Conservation (phyloP, 2,888 invertebrate genomes). For the Gasteruption jaculator region DNA sequence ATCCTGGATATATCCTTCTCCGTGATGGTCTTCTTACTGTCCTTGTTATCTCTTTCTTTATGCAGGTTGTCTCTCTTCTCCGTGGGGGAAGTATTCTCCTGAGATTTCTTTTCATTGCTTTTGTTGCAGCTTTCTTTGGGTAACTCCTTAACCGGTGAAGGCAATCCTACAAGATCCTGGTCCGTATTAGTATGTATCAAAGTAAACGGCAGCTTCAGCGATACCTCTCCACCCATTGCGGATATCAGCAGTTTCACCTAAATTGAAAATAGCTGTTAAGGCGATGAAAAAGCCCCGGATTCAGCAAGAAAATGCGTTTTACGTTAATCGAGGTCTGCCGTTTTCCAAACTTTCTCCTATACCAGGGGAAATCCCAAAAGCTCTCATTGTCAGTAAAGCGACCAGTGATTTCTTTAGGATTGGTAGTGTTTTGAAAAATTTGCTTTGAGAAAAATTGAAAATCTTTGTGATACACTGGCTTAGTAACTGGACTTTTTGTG, state of each 20-base stretch:
- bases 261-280: too few relatives aligned
- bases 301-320: too few relatives aligned
- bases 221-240: conserved; percentile 74
- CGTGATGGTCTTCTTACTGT: conserved; percentile 17
- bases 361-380: too few relatives aligned
- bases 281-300: too few relatives aligned
- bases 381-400: too few relatives aligned
- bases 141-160: conserved; percentile 36
- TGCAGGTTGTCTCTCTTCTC: conserved; percentile 21
- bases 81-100: conserved; percentile 3
- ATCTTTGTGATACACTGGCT: too few relatives aligned
- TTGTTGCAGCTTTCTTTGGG: conserved; percentile 13
- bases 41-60: conserved; percentile 16
- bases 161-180: conserved; percentile 57
- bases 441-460: too few relatives aligned
- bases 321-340: too few relatives aligned
- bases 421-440: too few relatives aligned
- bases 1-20: conserved; percentile 25
- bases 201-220: conserved; percentile 75
- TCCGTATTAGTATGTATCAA: conserved; percentile 71
- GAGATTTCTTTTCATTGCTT: conserved; percentile 12
- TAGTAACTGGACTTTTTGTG: too few relatives aligned
- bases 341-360: too few relatives aligned
- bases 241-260: conserved; percentile 72
- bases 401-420: too few relatives aligned